A percentile compares a stretch with the other conserved stretches of the same genome.
Evolutionary conservation across 2,888 invertebrate genomes (phyloP).

Genomic region (Mesorhabditis spiculigera): DNA sequence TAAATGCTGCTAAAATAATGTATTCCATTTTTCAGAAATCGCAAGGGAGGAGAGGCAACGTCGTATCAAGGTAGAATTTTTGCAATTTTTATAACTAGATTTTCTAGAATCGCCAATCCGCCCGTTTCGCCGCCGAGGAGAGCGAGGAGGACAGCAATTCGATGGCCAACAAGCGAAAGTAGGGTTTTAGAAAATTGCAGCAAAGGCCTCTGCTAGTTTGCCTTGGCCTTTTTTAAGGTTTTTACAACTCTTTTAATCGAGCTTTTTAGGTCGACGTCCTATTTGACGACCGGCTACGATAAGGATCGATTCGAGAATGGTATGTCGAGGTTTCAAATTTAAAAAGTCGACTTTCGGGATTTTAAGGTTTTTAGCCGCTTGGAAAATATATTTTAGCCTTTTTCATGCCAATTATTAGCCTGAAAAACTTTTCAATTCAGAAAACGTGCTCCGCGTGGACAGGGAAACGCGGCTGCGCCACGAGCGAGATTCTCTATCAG

Average conservation of each 20-base stretch:
- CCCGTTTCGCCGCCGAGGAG: conserved; percentile 3
- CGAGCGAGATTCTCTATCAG: conserved; percentile 34
- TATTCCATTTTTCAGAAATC: too few species aligned
- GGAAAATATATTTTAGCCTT: too few species aligned
- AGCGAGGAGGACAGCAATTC: neutral
- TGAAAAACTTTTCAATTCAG: conserved; percentile 12
- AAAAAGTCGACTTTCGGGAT: too few species aligned
- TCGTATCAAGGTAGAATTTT: too few species aligned
- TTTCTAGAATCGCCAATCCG: conserved; percentile 2
- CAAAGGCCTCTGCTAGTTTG: neutral
- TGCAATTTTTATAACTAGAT: neutral
- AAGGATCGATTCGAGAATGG: neutral
- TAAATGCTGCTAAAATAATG: too few species aligned
- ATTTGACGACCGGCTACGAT: neutral
- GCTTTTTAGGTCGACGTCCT: neutral
- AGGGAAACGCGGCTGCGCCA: conserved; percentile 28
- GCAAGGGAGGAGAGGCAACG: too few species aligned
- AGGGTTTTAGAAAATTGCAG: neutral
- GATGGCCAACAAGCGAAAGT: neutral
- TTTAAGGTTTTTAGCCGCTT: too few species aligned
- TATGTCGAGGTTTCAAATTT: neutral
- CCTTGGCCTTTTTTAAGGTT: too few species aligned
- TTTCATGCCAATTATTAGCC: too few species aligned
- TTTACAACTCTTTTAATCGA: neutral
- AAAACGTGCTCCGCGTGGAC: conserved; percentile 24